Evolutionary conservation across 92 coral and sea anemone genomes (phyloP).

Genomic region (Isaurus tuberculatus): DNA sequence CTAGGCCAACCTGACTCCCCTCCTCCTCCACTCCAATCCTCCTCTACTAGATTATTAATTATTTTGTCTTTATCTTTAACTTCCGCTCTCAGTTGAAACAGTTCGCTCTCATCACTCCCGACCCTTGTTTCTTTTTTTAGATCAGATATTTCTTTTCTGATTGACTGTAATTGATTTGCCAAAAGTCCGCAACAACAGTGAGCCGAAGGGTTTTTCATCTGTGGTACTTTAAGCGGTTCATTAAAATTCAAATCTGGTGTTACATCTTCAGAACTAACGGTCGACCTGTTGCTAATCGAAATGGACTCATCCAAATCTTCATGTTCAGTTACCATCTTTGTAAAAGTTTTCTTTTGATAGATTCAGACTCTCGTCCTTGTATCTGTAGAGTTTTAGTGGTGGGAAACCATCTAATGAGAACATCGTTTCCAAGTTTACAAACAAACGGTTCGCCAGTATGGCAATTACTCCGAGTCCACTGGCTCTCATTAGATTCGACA

Average conservation of each 20-base stretch:
- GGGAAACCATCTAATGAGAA: constrained; percentile 6
- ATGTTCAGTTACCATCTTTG: not conserved
- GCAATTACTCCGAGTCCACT: not conserved
- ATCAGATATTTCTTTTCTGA: not conserved
- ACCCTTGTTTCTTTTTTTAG: not conserved
- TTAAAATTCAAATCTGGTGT: constrained; percentile 3
- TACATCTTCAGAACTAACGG: not conserved
- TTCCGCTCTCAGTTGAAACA: not conserved
- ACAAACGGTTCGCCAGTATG: not conserved
- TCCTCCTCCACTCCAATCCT: too few relatives aligned
- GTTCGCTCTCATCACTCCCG: not conserved
- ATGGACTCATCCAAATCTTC: not conserved
- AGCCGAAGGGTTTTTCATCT: not conserved
- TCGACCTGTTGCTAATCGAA: constrained; percentile 5
- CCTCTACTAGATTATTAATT: constrained; percentile 12
- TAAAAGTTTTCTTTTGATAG: constrained; percentile 6
- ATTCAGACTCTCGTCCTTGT: constrained; percentile 13
- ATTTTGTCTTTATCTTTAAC: constrained; percentile 1
- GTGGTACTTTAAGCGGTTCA: not conserved
- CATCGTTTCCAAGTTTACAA: not conserved
- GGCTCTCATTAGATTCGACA: not conserved
- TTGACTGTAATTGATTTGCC: not conserved
- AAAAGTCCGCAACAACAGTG: constrained; percentile 14
- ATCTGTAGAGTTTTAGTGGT: constrained; percentile 5
- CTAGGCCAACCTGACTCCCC: too few relatives aligned